Percentiles rank a stretch among this genome's conserved stretches.
These are phyloP conservation scores for Eupithecia dodoneata DNA, from an alignment of 2,888 invertebrate genomes.

Conservation along the genomic window DNA sequence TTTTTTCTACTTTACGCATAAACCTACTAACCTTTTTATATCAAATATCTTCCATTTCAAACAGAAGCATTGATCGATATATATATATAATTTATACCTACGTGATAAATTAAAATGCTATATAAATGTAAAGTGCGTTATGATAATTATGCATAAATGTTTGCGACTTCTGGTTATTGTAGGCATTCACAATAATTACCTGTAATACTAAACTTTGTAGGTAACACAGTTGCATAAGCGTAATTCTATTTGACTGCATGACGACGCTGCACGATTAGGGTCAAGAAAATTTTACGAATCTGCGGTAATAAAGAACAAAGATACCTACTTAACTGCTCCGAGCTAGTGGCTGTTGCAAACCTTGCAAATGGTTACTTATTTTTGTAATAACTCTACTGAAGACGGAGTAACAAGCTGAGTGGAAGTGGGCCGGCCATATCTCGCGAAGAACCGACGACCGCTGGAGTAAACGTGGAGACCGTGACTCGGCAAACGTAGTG, in stretches of 20 bases:
- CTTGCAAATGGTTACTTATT: background rate
- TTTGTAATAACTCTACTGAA: background rate
- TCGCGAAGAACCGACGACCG: too few relatives aligned
- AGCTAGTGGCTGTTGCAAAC: background rate
- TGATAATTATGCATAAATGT: slow-evolving; percentile 41
- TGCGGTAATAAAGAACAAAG: slow-evolving; percentile 20
- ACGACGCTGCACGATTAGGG: slow-evolving; percentile 57
- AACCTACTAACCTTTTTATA: too few relatives aligned
- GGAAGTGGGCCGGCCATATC: too few relatives aligned
- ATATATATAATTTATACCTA: too few relatives aligned
- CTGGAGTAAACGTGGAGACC: too few relatives aligned
- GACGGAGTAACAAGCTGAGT: background rate
- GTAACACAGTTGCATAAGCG: slow-evolving; percentile 10
- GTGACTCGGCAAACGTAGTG: too few relatives aligned
- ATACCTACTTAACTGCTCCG: background rate
- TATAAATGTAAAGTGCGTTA: too few relatives aligned
- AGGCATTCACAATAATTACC: background rate
- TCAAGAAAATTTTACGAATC: slow-evolving; percentile 44
- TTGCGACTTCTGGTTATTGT: slow-evolving; percentile 45
- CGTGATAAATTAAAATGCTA: too few relatives aligned
- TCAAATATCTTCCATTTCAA: too few relatives aligned
- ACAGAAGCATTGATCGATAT: background rate
- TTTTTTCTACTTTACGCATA: too few relatives aligned
- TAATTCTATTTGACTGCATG: slow-evolving; percentile 42
- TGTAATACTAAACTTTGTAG: background rate